Conservation (phyloP, 2,888 invertebrate genomes). For the Agriopis aurantiaria region DNA sequence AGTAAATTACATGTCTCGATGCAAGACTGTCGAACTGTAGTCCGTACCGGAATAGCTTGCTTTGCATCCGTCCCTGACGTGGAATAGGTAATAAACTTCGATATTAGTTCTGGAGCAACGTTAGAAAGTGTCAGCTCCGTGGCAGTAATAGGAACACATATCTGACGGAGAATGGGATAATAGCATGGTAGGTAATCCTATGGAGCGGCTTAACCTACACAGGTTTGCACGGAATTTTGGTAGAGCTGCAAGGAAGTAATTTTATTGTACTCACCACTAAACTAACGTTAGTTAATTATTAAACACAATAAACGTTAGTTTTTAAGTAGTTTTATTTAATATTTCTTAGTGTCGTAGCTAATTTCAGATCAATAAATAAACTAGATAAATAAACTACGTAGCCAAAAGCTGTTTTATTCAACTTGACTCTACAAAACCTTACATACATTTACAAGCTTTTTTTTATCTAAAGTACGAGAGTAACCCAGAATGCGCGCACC, state of each 20-base stretch:
- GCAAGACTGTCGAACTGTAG: neutral
- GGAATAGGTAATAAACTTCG: conserved; percentile 67
- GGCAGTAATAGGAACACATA: conserved; percentile 46
- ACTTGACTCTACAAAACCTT: neutral
- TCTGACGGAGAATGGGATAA: conserved; percentile 1
- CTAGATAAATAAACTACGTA: neutral
- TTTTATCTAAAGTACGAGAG: conserved; percentile 7
- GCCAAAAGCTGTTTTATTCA: neutral
- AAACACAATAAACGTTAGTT: no score
- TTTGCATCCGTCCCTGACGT: conserved; percentile 37
- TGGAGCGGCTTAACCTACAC: no score
- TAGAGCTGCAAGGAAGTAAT: no score
- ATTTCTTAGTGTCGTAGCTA: no score
- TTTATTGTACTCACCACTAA: no score
- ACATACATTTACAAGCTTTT: conserved; percentile 5
- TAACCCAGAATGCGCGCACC: conserved; percentile 1
- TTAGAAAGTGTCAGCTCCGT: conserved; percentile 63
- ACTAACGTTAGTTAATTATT: no score
- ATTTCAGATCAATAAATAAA: no score
- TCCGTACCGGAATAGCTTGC: neutral
- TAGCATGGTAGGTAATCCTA: neutral
- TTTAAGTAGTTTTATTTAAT: no score
- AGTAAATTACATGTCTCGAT: no score
- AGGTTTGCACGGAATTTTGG: no score
- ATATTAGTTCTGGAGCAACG: conserved; percentile 68